A percentile compares a stretch with the other conserved stretches of the same genome.
These are phyloP conservation scores for Ceratoteleas bidentatus DNA, from an alignment of 1,140 invertebrate species.

Conservation along the genomic window DNA sequence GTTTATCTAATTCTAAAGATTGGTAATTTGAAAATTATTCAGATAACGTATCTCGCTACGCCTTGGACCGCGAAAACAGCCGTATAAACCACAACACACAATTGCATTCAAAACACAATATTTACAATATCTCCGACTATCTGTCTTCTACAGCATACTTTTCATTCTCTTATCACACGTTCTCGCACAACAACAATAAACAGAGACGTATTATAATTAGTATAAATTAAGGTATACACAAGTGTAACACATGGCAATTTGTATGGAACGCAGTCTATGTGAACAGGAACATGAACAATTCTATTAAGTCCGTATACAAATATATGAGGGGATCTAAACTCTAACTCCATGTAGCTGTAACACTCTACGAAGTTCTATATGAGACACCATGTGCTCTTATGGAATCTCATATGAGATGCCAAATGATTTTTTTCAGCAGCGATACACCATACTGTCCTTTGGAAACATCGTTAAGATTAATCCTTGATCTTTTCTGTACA, in stretches of 20 bases:
- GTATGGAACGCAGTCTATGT: constrained; percentile 17
- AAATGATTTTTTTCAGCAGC: no score
- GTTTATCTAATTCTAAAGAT: constrained; percentile 4
- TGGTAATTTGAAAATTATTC: constrained; percentile 8
- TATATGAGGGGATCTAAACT: no score
- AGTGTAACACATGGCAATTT: neutral
- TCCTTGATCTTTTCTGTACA: no score
- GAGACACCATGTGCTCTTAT: no score
- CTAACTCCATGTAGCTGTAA: no score
- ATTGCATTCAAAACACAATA: constrained; percentile 16
- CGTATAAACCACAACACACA: constrained; percentile 7
- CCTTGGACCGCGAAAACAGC: constrained; percentile 14
- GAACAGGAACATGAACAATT: constrained; percentile 37
- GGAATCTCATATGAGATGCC: no score
- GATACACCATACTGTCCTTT: no score
- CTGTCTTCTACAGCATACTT: neutral
- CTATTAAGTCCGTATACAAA: neutral
- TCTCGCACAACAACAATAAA: constrained; percentile 6
- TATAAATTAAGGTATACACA: constrained; percentile 24
- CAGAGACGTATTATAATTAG: neutral
- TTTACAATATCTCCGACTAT: constrained; percentile 21
- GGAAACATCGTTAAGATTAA: no score
- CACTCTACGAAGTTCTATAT: no score
- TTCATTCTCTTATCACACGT: constrained; percentile 5
- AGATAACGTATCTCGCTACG: constrained; percentile 10